Evolutionary conservation across 2,113 vertebrate genomes (phyloP).

Genomic region (Crocuta crocuta): DNA sequence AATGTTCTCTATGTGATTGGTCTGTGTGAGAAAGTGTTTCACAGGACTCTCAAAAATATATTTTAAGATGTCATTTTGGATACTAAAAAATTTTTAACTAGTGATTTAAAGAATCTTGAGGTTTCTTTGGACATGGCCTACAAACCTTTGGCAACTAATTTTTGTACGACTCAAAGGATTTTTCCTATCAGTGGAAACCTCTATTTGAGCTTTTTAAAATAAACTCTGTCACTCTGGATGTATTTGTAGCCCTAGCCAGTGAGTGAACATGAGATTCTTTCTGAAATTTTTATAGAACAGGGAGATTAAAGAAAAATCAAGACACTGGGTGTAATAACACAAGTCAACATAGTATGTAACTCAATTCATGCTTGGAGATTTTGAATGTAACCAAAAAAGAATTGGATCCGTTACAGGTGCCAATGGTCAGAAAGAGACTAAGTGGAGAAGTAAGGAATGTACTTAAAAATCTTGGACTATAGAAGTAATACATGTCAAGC

Average conservation of each 20-base stretch:
- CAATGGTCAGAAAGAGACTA: neutral
- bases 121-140: neutral
- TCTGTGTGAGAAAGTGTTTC: conserved; percentile 15
- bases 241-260: neutral
- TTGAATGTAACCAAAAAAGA: conserved; percentile 34
- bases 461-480: neutral
- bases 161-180: conserved; percentile 27
- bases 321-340: neutral
- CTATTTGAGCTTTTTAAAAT: neutral
- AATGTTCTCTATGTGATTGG: neutral
- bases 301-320: conserved; percentile 35
- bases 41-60: neutral
- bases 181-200: neutral
- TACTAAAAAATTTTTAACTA: conserved; percentile 9
- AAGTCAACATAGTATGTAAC: neutral
- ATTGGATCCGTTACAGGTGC: neutral
- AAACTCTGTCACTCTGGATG: neutral
- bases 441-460: neutral
- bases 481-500: neutral
- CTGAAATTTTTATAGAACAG: neutral
- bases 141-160: conserved; percentile 13
- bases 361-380: conserved; percentile 24
- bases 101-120: neutral
- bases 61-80: neutral
- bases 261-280: conserved; percentile 17